Evolutionary conservation across 1,140 invertebrate genomes (phyloP).

Genomic region (Tetragonula clypearis): DNA sequence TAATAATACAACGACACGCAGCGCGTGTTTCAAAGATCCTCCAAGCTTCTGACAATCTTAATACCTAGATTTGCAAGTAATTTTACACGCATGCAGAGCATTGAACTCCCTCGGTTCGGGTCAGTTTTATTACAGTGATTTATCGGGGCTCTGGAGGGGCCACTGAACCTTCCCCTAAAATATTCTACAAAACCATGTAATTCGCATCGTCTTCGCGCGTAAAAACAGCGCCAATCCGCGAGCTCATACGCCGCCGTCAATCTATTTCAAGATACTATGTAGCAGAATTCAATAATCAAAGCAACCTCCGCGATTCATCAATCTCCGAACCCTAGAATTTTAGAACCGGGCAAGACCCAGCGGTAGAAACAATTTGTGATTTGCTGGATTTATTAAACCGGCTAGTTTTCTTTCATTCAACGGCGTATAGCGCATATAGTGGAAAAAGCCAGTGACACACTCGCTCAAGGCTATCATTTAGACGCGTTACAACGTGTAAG

Average conservation of each 20-base stretch:
- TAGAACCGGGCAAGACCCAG: not conserved
- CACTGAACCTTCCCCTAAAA: not conserved
- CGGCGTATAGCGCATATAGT: too few relatives aligned
- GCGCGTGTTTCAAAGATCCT: not conserved
- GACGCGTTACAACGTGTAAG: not conserved
- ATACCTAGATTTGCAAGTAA: not conserved
- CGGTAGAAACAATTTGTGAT: not conserved
- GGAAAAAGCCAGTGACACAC: not conserved
- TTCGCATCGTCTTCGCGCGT: too few relatives aligned
- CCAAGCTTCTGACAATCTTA: not conserved
- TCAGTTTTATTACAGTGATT: not conserved
- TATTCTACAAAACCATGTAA: not conserved
- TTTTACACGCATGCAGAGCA: not conserved
- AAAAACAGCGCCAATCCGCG: not conserved
- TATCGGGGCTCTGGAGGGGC: not conserved
- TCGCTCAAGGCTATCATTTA: too few relatives aligned
- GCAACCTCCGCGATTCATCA: not conserved
- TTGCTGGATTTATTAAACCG: not conserved
- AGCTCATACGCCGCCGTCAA: not conserved
- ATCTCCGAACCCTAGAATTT: not conserved
- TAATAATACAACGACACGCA: too few relatives aligned
- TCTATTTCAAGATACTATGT: not conserved
- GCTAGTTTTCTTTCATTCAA: not conserved
- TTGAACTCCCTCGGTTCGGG: not conserved
- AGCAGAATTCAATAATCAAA: not conserved